Evolutionary conservation across 64 coral and sea anemone species (phyloP), one percentile per base, ranked within the genome.

Genomic region (Montipora sp.): DNA sequence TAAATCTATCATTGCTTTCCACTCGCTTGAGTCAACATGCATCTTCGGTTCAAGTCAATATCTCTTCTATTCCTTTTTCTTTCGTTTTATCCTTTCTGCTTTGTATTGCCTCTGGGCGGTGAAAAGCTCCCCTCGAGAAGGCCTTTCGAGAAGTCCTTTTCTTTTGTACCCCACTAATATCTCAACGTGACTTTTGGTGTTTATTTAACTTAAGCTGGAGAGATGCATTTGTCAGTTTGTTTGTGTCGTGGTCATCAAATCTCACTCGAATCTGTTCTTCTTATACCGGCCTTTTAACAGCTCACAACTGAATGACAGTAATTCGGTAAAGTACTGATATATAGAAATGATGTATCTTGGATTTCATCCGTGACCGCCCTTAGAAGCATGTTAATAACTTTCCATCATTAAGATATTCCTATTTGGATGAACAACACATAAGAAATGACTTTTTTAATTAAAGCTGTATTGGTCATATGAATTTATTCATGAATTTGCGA

Each of bases 1-100:
- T 7, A 94, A 83, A 76, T 94, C 93, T 48, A 77, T 89, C 61
- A 81, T 88, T n/a, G 93, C 61, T 71, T 70, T 85, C 82, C 61
- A 85, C 7, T 21, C 18, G 46, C 82, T 85, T 10, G 65, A 47
- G 59, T 85, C 50, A 7, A 85, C 16, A 10, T 48, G 19, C 51
- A 59, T 81, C 0, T 22, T 60, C 21, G 3, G 3, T 36, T 48
- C 18, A 77, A 77, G 14, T 8, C 18, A 59, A n/a, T 7, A 12
- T 15, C 9, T 15, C 0, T 23, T 2, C 18, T 44, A 12, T 81
- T 15, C 55, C 48, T 59, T 9, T 24, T 19, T 10, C 3, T 59
- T 48, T 3, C 18, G 18, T 71, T 23, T 21, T 21, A 15, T 71
- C 10, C 68, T 71, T 2, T 21, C 5, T 4, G 21, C 3, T 71